These are phyloP conservation scores for Macropis europaea DNA, from an alignment of 2,888 invertebrate species.

Conservation along the genomic window DNA sequence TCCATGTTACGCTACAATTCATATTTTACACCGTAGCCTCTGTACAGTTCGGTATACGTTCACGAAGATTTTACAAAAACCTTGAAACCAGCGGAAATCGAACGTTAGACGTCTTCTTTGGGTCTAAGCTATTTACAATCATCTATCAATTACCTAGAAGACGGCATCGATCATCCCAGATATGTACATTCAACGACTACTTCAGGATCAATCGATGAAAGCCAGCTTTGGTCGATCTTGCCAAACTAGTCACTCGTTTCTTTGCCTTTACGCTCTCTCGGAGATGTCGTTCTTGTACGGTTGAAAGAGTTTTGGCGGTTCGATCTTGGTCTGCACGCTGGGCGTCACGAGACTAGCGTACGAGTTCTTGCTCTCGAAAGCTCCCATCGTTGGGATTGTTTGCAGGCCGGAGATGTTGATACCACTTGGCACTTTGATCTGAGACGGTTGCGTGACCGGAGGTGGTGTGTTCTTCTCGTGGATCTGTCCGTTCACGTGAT, in stretches of 20 bases:
- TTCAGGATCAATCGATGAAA: background rate
- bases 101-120: too few relatives aligned
- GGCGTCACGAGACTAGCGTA: slow-evolving; percentile 35
- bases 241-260: background rate
- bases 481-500: background rate
- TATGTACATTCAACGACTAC: background rate
- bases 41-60: background rate
- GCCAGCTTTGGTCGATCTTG: background rate
- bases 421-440: slow-evolving; percentile 60
- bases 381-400: slow-evolving; percentile 54
- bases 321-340: slow-evolving; percentile 73
- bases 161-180: too few relatives aligned
- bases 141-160: too few relatives aligned
- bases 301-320: slow-evolving; percentile 86
- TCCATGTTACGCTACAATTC: background rate
- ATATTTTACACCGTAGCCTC: background rate
- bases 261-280: slow-evolving; percentile 67
- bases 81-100: too few relatives aligned
- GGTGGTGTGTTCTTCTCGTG: slow-evolving; percentile 43
- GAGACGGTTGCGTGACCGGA: slow-evolving; percentile 42
- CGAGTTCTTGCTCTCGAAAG: slow-evolving; percentile 54
- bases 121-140: too few relatives aligned
- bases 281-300: slow-evolving; percentile 85
- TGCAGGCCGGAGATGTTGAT: slow-evolving; percentile 64
- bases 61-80: too few relatives aligned